Evolutionary conservation across 2,888 invertebrate genomes (phyloP).

Genomic region (Coenonympha glycerion): DNA sequence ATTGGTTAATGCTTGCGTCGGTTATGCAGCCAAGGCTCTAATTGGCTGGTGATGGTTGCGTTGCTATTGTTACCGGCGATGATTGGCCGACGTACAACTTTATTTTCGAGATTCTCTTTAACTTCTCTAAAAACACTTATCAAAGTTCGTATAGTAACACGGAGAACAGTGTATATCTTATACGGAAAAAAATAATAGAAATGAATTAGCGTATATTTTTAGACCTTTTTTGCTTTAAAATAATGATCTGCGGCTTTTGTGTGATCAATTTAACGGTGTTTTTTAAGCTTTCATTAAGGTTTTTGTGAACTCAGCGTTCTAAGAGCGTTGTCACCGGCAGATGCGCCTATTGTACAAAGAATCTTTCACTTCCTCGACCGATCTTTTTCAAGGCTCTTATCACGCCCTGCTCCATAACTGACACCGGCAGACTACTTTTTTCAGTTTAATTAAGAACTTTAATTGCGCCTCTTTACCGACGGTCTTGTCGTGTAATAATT

Average conservation of each 20-base stretch:
- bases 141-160: too few species aligned
- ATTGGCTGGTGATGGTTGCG: too few species aligned
- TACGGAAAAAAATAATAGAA: not conserved
- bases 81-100: too few species aligned
- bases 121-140: too few species aligned
- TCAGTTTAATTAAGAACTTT: constrained; percentile 46
- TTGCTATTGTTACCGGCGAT: too few species aligned
- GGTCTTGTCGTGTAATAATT: constrained; percentile 36
- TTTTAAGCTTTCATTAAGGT: constrained; percentile 2
- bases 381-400: constrained; percentile 27
- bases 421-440: constrained; percentile 30
- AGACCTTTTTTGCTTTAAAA: too few species aligned
- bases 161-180: too few species aligned
- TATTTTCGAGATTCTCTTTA: too few species aligned
- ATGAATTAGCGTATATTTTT: not conserved
- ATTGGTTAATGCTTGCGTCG: too few species aligned
- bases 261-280: not conserved
- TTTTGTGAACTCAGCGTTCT: constrained; percentile 25
- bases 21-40: too few species aligned
- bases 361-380: constrained; percentile 15
- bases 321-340: constrained; percentile 17
- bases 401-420: constrained; percentile 27
- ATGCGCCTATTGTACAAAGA: constrained; percentile 23
- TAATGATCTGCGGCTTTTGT: not conserved
- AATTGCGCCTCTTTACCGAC: constrained; percentile 41